Evolutionary conservation across 2,797 vertebrate genomes (phyloP).

Genomic region (Epinephelus awoara): DNA sequence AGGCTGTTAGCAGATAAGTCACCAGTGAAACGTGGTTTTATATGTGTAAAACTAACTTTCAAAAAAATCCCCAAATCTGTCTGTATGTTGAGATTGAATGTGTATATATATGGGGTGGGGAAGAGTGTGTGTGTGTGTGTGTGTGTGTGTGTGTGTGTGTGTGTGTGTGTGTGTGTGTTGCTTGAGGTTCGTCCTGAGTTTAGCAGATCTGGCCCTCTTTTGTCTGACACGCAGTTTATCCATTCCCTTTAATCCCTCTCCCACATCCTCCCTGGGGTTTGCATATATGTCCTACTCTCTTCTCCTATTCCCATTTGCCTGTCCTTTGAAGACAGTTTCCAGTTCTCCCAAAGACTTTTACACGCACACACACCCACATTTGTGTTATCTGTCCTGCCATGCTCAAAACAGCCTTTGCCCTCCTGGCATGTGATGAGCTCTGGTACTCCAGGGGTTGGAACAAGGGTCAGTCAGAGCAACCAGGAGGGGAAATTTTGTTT

Average conservation of each 20-base stretch:
- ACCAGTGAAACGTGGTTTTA: neutral
- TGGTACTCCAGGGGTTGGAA: constrained; percentile 65
- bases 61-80: neutral
- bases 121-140: neutral
- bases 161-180: neutral
- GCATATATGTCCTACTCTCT: constrained; percentile 25
- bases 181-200: constrained; percentile 4
- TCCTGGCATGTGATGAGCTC: constrained; percentile 58
- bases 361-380: constrained; percentile 16
- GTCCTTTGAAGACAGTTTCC: constrained; percentile 61
- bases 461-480: constrained; percentile 27
- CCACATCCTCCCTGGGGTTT: constrained; percentile 32
- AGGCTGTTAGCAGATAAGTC: constrained; percentile 9
- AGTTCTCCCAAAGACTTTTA: constrained; percentile 29
- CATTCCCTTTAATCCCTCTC: constrained; percentile 26
- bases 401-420: constrained; percentile 20
- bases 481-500: constrained; percentile 55
- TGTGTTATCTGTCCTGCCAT: constrained; percentile 21
- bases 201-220: constrained; percentile 18
- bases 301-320: constrained; percentile 46
- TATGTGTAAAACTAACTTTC: constrained; percentile 10
- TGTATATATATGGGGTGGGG: neutral
- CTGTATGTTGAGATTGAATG: too few relatives aligned
- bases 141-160: too few relatives aligned
- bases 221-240: constrained; percentile 1